phyloP scores from a whole-genome alignment of 2,113 vertebrate species.

The Brachyhypopomus occidentalis region DNA sequence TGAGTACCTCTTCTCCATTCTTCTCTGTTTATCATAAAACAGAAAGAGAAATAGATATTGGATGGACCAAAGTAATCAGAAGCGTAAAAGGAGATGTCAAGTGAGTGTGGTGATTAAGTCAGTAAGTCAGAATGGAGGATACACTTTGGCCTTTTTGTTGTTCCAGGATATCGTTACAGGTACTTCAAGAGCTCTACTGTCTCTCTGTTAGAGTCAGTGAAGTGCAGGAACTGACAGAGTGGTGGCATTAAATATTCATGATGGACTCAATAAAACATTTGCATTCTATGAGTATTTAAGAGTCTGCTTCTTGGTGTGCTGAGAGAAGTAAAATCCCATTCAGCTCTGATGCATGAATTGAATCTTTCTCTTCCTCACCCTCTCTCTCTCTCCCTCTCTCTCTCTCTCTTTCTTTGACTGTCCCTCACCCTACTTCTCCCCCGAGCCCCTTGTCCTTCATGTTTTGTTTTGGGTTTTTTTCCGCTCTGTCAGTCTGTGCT shows the following conservation, averaged over 20 bases:
- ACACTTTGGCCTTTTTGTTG: constrained; percentile 21
- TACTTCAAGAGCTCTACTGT: not conserved
- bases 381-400: not conserved
- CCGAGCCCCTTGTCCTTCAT: not conserved
- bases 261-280: not conserved
- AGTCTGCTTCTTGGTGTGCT: not conserved
- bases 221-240: not conserved
- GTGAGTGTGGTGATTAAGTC: constrained; percentile 48
- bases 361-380: not conserved
- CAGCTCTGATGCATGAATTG: not conserved
- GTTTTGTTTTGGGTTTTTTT: not conserved
- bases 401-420: not conserved
- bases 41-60: not conserved
- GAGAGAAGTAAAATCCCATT: not conserved
- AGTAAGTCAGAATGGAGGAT: constrained; percentile 46
- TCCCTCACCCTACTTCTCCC: not conserved
- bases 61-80: not conserved
- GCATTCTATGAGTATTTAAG: constrained; percentile 11
- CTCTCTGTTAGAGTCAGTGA: not conserved
- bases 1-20: not conserved
- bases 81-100: not conserved
- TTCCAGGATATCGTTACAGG: not conserved
- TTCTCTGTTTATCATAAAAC: not conserved
- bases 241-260: not conserved
- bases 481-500: not conserved